Evolutionary conservation across 2,797 vertebrate species (phyloP), one percentile per base, ranked within the genome.

Genomic region (Sebastolobus altivelis): DNA sequence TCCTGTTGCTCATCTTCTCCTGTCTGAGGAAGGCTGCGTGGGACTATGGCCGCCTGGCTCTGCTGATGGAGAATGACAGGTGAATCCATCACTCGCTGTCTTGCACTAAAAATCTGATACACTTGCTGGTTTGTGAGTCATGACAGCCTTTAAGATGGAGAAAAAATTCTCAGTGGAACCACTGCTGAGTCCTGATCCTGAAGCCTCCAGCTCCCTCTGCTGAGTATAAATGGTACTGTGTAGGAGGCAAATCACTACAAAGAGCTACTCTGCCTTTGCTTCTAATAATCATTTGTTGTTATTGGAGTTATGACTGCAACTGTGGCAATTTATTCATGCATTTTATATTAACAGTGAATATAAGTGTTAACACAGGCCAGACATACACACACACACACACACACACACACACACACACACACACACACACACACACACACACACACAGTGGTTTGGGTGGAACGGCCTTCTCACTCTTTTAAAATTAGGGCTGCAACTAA

Each of bases 1-100:
- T 98, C 46, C 93, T 99, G 35, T 84, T 99, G 59, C 88, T 99
- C 75, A 77, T 98, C 73, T 99, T 99, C 88, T 99, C 98, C 61
- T 99, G 98, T 88, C 95, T 99, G 92, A 97, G 98, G 91, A 99
- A 99, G 92, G 98, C 98, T 0, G 98, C 98, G 1, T 99, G 98
- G 98, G 98, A 99, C 92, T 99, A 99, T 0, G 98, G 98, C 18
- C 98, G 98, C 65, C 94, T 99, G 91, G 98, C 97, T 3, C 93
- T 99, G 87, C 96, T 99, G 68, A 97, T 99, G 95, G 97, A 98
- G 88, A 99, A 99, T 63, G 98, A 99, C 93, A 99, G 98, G 93
- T 94, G 81, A 88, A 81, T 75, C 56, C 60, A 60, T 75, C 43
- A 59, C 18, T 49, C 18, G 16, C 46, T 18, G 46, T 49, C 46